Evolutionary conservation across 2,888 invertebrate genomes (phyloP), one percentile per base, ranked within the genome.

Genomic region (Petrolisthes manimaculis): DNA sequence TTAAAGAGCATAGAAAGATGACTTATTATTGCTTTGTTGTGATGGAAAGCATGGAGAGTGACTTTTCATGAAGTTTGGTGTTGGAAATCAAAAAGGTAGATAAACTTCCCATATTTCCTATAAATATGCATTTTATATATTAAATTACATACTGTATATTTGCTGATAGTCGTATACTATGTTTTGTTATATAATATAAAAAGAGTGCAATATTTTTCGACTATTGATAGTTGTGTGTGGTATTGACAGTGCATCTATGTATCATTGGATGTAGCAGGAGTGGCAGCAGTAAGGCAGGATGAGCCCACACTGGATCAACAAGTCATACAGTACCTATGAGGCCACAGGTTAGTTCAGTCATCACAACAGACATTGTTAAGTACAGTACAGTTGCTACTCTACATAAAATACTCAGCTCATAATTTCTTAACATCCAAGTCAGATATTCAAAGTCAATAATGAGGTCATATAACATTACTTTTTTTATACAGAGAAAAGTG

Each of bases 241-340:
- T 79, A 84, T 88, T 92, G 92, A 14, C 92, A 95, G 94, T 96
- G 97, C 94, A 95, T 98, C 92, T 98, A 98, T 93, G 96, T 97
- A 0, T 95, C 96, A 89, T 93, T 99, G 90, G 96, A 97, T 93
- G 96, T 98, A 0, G 95, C 96, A 91, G 98, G 96, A 93, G 94
- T 95, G 83, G 93, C 93, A n/a, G 96, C 96, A 18, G 94, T 96
- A 91, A 95, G 97, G 92, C 94, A 95, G 86, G 95, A 95, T 0
- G 95, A 96, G 92, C 96, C 97, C 1, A 96, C 96, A 0, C 93
- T 97, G 4, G 95, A 96, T 88, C 97, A 98, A 92, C 94, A 96
- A 92, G 96, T 98, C 53, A 80, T 91, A 12, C 85, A 89, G 80
- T 86, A n/a, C n/a, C n/a, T n/a, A 91, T 83, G 81, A 87, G 71